Percentiles rank a stretch among this genome's conserved stretches.
Evolutionary conservation across 2,797 vertebrate genomes (phyloP).

Genomic region (Sebastes flavidus): DNA sequence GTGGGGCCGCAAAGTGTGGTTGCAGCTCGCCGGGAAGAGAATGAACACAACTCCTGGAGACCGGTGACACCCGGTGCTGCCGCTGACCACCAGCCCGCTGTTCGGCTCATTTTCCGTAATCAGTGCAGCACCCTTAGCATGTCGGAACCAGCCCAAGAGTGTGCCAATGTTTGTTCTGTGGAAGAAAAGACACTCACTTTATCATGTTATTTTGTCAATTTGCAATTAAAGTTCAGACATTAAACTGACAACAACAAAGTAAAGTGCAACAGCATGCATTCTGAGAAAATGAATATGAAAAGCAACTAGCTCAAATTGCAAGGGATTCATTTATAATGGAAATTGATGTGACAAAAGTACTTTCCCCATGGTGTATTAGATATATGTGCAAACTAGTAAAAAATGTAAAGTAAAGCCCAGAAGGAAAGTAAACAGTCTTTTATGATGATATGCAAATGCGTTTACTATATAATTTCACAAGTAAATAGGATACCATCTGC

Average conservation of each 20-base stretch:
- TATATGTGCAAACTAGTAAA: background rate
- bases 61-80: no score
- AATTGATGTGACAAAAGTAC: background rate
- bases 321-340: background rate
- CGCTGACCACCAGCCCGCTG: no score
- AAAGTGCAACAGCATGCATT: background rate
- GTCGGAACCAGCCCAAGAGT: no score
- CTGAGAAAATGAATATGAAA: background rate
- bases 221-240: background rate
- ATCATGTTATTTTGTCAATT: background rate
- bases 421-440: background rate
- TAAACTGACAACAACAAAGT: background rate
- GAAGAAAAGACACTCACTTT: background rate
- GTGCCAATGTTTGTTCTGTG: background rate
- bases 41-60: no score
- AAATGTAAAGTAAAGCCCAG: background rate
- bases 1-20: no score
- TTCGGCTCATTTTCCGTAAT: no score
- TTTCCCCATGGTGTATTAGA: background rate
- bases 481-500: slow-evolving; percentile 60
- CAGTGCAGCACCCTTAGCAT: no score
- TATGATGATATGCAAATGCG: background rate
- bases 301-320: background rate
- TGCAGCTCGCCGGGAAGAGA: no score
- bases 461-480: slow-evolving; percentile 41